Evolutionary conservation across 2,888 invertebrate species (phyloP), one percentile per base, ranked within the genome.

Genomic region (Ligdia adustata): DNA sequence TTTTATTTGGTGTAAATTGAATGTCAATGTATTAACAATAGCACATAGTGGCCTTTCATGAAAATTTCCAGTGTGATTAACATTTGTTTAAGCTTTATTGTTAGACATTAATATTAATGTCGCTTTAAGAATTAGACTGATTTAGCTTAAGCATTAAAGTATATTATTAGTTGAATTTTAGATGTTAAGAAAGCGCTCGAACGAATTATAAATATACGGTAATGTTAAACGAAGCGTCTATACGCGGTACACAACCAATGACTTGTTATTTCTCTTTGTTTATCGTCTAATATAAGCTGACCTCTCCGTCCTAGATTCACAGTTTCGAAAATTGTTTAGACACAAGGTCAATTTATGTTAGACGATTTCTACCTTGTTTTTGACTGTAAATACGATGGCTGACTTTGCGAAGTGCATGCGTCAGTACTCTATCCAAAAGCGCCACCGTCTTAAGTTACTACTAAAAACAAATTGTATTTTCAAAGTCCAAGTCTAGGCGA

Each of bases 91-190:
- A 82, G 85, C 84, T 87, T 85, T 86, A 88, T 79, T 81, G 77
- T 81, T 87, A 85, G 85, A 87, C 82, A 78, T 82, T 71, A 69
- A 54, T 58, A 40, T 55, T 81, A 77, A 80, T 83, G 82, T 90
- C 87, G 86, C 87, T 88, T 84, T 90, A 90, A 90, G 89, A 86
- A 88, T 87, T 89, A 90, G 89, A 90, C 89, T 90, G 89, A 90
- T 90, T 89, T 88, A 89, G 85, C 81, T 71, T 90, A 89, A 89
- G 89, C 86, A 84, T 87, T 88, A 75, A 79, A 80, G 75, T 77
- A 76, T 87, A 83, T 79, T 84, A 72, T 84, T 88, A 86, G 82
- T 82, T 82, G 76, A 82, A 75, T 80, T 66, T 81, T 80, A 82
- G 76, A 69, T 52, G 67, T 60, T 83, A 82, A 78, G 75, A 65